Evolutionary conservation across 1,140 invertebrate species (phyloP).

Genomic region (Thereuonema tuberculata): DNA sequence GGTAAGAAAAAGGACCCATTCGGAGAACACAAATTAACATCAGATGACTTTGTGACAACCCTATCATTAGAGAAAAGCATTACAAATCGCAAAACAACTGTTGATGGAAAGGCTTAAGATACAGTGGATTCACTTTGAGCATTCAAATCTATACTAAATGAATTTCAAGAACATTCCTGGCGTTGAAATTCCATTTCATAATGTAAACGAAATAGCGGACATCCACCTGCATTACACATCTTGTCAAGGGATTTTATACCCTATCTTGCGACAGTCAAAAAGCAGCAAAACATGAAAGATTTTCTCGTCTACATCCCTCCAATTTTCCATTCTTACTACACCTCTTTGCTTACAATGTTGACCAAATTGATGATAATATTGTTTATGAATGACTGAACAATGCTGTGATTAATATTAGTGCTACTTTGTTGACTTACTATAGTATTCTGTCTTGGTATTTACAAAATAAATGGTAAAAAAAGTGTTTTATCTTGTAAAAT

Average conservation of each 20-base stretch:
- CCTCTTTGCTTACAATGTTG: too few species aligned
- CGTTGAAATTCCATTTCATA: neutral
- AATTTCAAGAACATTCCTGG: neutral
- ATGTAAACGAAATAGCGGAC: neutral
- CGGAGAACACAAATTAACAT: neutral
- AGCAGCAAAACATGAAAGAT: too few species aligned
- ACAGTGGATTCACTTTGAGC: neutral
- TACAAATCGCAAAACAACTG: neutral
- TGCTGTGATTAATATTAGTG: too few species aligned
- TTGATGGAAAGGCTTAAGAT: neutral
- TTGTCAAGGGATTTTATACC: neutral
- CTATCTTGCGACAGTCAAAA: neutral
- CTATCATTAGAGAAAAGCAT: neutral
- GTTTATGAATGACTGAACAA: neutral
- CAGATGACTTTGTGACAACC: too few species aligned
- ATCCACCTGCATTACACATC: too few species aligned
- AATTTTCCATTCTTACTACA: too few species aligned
- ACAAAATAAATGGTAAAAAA: neutral
- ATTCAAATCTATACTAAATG: neutral
- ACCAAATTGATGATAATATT: neutral
- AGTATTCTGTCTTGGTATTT: neutral
- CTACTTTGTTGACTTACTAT: too few species aligned
- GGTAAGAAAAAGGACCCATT: neutral
- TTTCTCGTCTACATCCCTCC: neutral
- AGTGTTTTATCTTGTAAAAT: neutral